Evolutionary conservation across 2,888 invertebrate genomes (phyloP), one percentile per base, ranked within the genome.

Genomic region (Plebejus argus): DNA sequence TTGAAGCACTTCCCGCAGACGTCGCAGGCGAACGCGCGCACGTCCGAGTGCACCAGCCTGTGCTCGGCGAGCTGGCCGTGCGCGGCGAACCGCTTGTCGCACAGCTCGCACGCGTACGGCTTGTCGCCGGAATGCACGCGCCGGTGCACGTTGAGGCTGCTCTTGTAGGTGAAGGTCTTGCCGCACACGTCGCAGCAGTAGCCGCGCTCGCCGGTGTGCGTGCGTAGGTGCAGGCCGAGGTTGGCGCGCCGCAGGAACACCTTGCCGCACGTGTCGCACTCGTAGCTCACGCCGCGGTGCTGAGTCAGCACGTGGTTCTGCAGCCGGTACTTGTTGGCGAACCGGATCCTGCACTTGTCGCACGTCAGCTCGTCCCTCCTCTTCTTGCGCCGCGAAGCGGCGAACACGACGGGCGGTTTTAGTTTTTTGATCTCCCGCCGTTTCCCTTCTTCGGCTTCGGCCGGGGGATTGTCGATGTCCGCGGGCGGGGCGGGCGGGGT

Each of bases 111-210:
- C 12, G 66, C 15, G 28, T 66, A 66, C 15, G 66, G 66, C 66
- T 33, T 66, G 66, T 15, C 28, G 28, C 66, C 66, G 66, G 28
- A 20, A 28, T 66, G 66, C 15, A 66, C 66, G 28, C 66, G 66
- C 33, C 28, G 12, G 66, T 66, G 66, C 12, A 15, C 15, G 33
- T 66, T 66, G 28, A 66, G 66, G 15, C 66, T 66, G 66, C 66
- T 66, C 28, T 66, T 66, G 66, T 33, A 66, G 1, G 66, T 66
- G 66, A 66, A 66, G 15, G 66, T 66, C 66, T 66, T 66, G 66
- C 66, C 66, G 66, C 66, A 66, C 12, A 5, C 66, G 28, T 66
- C 66, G 66, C 66, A 66, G 28, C 66, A 66, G 66, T 33, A 66
- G 66, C 15, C 28, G 15, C 28, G 66, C 66, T 66, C 66, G 66